phyloP scores from a whole-genome alignment of 2,113 vertebrate species.

The Bungarus multicinctus region DNA sequence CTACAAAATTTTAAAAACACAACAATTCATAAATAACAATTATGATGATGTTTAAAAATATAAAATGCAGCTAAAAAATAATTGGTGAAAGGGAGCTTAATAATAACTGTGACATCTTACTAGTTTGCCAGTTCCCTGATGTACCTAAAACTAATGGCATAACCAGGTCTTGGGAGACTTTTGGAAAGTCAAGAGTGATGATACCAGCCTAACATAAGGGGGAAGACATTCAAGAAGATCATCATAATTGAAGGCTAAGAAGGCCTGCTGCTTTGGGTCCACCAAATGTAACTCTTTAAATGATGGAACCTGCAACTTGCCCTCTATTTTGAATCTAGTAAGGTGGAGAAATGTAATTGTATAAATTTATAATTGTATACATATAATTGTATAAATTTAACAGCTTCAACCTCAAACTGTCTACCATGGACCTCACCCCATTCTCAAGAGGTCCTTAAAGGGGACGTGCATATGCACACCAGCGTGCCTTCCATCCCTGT shows the following conservation, averaged over 20 bases:
- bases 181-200: not conserved
- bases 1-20: not conserved
- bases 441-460: no score
- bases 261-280: not conserved
- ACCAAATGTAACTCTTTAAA: not conserved
- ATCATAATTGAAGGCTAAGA: no score
- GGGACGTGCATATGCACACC: no score
- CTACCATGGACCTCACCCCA: no score
- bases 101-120: not conserved
- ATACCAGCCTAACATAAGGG: not conserved
- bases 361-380: no score
- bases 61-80: not conserved
- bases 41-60: not conserved
- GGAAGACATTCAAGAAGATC: no score
- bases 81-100: not conserved
- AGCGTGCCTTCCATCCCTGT: no score
- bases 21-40: not conserved
- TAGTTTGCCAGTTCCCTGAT: not conserved
- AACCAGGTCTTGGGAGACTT: not conserved
- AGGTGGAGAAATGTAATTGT: not conserved
- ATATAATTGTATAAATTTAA: no score
- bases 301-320: not conserved
- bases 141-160: not conserved
- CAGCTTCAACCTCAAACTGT: no score
- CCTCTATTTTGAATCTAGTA: not conserved